Conservation (phyloP, 1,140 invertebrate species). For the Mizuhopecten yessoensis region DNA sequence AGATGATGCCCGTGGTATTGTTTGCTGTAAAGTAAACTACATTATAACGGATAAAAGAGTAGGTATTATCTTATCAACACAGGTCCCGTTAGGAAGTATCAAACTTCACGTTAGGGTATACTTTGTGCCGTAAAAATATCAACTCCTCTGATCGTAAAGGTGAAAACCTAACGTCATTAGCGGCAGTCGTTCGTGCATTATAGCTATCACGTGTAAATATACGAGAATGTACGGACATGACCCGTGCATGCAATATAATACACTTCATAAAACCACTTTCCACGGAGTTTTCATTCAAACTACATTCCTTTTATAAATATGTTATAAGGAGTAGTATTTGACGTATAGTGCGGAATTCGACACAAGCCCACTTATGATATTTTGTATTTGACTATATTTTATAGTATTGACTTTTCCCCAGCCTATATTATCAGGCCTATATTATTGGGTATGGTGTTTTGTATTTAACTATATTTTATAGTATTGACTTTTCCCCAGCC, state of each 20-base stretch:
- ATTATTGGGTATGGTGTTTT: no score
- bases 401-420: no score
- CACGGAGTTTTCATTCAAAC: constrained; percentile 14
- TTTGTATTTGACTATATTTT: no score
- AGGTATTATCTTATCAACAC: neutral
- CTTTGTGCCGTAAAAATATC: constrained; percentile 27
- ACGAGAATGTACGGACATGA: constrained; percentile 32
- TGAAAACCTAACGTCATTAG: neutral
- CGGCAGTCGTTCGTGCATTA: constrained; percentile 25
- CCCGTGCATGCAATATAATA: constrained; percentile 8
- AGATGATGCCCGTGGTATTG: neutral
- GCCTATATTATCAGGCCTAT: no score
- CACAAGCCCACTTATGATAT: no score
- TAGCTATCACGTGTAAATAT: neutral
- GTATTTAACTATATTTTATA: no score
- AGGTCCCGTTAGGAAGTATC: neutral
- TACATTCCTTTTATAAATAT: neutral
- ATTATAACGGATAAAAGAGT: neutral
- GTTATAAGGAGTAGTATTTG: neutral
- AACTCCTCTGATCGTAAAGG: neutral
- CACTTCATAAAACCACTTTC: neutral
- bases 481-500: no score
- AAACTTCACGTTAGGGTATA: neutral
- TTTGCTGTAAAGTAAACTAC: neutral
- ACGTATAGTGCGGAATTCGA: no score